Percentiles rank a stretch among this genome's conserved stretches.
Evolutionary conservation across 1,140 invertebrate species (phyloP).

Genomic region (Drosophila tsacasi): DNA sequence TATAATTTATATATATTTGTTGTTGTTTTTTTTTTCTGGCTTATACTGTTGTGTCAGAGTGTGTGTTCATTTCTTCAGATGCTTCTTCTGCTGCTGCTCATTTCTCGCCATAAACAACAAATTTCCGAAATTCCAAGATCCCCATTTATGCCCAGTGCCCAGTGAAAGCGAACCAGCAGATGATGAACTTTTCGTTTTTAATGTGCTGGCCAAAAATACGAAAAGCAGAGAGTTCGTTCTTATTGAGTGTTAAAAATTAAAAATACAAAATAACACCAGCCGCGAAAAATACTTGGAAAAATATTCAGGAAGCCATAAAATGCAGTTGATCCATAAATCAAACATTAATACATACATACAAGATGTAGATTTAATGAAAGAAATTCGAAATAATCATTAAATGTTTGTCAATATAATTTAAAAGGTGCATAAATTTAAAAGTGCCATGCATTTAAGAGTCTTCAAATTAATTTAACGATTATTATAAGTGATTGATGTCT

Average conservation of each 20-base stretch:
- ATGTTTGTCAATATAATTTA: background rate
- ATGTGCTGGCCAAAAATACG: constrained; percentile 30
- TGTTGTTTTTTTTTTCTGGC: background rate
- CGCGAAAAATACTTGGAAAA: constrained; percentile 8
- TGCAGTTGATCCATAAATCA: constrained; percentile 1
- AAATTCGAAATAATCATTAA: background rate
- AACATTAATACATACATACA: background rate
- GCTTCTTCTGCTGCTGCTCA: background rate
- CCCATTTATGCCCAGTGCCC: constrained; percentile 25
- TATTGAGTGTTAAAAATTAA: constrained; percentile 32
- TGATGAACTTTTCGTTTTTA: constrained; percentile 27
- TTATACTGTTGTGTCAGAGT: background rate
- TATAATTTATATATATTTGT: constrained; percentile 31
- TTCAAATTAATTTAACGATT: background rate
- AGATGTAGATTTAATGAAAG: background rate
- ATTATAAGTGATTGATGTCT: background rate
- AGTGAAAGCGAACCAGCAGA: constrained; percentile 29
- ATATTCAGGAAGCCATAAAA: constrained; percentile 13
- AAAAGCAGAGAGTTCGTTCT: background rate
- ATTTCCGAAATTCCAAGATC: constrained; percentile 40
- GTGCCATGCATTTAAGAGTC: background rate
- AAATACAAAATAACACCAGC: background rate
- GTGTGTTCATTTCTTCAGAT: background rate
- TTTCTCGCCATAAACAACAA: constrained; percentile 29
- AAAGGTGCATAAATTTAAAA: background rate